A percentile compares a stretch with the other conserved stretches of the same genome.
These are phyloP conservation scores for Zygogramma bicolorata DNA, from an alignment of 2,888 invertebrate species.

Conservation along the genomic window DNA sequence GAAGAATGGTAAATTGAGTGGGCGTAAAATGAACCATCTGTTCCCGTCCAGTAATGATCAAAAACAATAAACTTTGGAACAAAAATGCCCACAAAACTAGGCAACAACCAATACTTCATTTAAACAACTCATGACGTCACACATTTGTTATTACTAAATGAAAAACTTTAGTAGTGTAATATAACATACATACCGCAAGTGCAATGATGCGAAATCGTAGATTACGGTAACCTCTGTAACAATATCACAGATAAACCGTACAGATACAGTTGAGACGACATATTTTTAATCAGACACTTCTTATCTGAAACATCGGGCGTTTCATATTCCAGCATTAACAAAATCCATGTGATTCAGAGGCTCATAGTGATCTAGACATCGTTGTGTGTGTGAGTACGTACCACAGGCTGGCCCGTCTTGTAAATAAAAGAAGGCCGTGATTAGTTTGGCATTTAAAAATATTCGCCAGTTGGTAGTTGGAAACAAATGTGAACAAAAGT, in stretches of 20 bases:
- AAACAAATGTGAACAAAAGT: constrained; percentile 3
- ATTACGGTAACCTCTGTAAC: neutral
- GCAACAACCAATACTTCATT: constrained; percentile 1
- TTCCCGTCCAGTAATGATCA: neutral
- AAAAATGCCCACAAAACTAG: neutral
- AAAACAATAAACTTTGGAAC: neutral
- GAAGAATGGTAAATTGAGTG: neutral
- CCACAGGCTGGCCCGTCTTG: neutral
- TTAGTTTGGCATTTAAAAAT: neutral
- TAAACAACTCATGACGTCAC: neutral
- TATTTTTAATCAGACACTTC: neutral
- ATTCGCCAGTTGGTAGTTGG: neutral
- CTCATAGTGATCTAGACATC: neutral
- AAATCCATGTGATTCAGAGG: constrained; percentile 3
- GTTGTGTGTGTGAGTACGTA: neutral
- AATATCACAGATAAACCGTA: neutral
- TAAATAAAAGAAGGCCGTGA: neutral
- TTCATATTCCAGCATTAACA: neutral
- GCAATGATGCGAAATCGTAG: neutral
- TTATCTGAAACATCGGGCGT: constrained; percentile 6
- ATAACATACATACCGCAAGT: neutral
- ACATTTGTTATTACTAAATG: constrained; percentile 1
- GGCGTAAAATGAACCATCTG: neutral
- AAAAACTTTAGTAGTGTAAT: neutral
- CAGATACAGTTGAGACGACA: neutral